phyloP scores from a whole-genome alignment of 2,113 vertebrate genomes.

The Clarias macrocephalus region DNA sequence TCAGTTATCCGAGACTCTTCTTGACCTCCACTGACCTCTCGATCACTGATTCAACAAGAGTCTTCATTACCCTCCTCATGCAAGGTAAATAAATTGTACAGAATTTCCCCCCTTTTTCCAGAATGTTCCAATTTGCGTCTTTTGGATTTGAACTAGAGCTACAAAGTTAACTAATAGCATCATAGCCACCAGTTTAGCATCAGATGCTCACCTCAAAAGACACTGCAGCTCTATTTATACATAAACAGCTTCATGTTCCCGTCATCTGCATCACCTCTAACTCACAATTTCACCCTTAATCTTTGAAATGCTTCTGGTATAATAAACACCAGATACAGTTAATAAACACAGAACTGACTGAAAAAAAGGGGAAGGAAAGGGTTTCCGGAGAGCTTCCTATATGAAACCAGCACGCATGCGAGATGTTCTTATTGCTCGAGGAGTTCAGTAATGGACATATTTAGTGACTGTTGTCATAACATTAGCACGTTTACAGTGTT shows the following conservation, averaged over 20 bases:
- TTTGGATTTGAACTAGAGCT: neutral
- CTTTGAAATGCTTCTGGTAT: neutral
- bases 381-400: constrained; percentile 35
- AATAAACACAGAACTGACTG: neutral
- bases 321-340: neutral
- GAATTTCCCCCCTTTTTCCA: neutral
- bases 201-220: neutral
- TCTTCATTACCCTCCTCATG: neutral
- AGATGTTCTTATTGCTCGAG: neutral
- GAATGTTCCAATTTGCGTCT: neutral
- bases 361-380: neutral
- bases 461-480: neutral
- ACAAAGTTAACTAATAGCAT: neutral
- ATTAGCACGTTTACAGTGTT: neutral
- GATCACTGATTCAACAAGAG: neutral
- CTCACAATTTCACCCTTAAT: neutral
- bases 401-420: neutral
- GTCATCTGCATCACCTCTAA: neutral
- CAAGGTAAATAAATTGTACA: neutral
- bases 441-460: neutral
- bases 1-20: neutral
- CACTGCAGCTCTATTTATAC: neutral
- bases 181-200: neutral
- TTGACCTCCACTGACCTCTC: neutral
- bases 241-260: neutral